Evolutionary conservation across 2,797 vertebrate genomes (phyloP).

Genomic region (Acanthurus lineatus): DNA sequence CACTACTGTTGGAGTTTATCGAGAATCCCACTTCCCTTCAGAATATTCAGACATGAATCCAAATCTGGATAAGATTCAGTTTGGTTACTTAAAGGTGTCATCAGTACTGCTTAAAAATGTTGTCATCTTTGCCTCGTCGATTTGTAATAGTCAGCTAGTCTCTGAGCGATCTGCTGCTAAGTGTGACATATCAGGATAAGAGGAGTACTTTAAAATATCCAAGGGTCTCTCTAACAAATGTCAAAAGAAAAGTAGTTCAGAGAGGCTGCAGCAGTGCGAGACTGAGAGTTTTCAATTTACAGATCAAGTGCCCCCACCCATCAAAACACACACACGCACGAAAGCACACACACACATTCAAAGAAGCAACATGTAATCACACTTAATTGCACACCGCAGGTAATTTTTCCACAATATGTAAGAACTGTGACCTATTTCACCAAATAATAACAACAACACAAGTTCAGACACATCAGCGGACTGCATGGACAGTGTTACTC

Average conservation of each 20-base stretch:
- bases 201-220: neutral
- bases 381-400: neutral
- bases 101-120: neutral
- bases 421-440: neutral
- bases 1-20: neutral
- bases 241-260: slow-evolving; percentile 6
- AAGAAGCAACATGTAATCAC: slow-evolving; percentile 1
- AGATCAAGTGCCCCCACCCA: neutral
- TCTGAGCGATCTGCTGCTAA: neutral
- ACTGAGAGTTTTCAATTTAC: neutral
- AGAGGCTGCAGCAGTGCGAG: neutral
- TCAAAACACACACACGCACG: neutral
- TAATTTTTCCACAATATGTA: neutral
- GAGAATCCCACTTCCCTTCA: slow-evolving; percentile 3
- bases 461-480: slow-evolving; percentile 1
- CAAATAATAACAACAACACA: neutral
- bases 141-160: neutral
- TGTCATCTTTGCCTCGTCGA: neutral
- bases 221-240: neutral
- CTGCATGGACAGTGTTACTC: neutral
- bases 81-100: slow-evolving; percentile 4
- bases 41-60: slow-evolving; percentile 6
- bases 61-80: neutral
- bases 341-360: neutral
- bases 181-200: neutral